phyloP scores from a whole-genome alignment of 2,797 vertebrate species.

The Crenuchus spilurus region DNA sequence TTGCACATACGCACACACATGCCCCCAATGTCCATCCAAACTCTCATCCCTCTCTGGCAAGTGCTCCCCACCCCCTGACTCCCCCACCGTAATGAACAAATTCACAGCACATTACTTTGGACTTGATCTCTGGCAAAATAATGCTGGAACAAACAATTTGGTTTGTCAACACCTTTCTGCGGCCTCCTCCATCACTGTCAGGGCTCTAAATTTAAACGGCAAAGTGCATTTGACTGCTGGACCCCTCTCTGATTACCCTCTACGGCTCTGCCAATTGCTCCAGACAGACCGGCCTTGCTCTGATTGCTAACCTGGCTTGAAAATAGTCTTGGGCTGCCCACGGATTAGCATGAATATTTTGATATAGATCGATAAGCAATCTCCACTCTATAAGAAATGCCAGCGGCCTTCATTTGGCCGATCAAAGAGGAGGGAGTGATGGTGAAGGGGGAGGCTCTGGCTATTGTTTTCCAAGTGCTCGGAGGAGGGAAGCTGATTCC shows the following conservation, averaged over 20 bases:
- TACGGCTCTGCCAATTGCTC: constrained; percentile 97
- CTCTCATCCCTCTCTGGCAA: constrained; percentile 44
- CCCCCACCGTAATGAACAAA: constrained; percentile 94
- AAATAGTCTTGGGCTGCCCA: constrained; percentile 91
- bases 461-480: constrained; percentile 91
- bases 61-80: constrained; percentile 6
- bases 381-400: constrained; percentile 99
- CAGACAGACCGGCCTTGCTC: constrained; percentile 95
- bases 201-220: constrained; percentile 99
- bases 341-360: constrained; percentile 99
- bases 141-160: constrained; percentile 99
- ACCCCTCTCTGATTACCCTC: constrained; percentile 99
- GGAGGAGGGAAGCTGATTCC: constrained; percentile 85
- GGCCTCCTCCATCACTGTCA: constrained; percentile 99
- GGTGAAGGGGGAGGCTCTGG: constrained; percentile 77
- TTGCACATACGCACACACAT: constrained; percentile 37
- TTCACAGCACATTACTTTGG: constrained; percentile 99
- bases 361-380: constrained; percentile 99
- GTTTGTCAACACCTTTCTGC: constrained; percentile 99
- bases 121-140: constrained; percentile 99
- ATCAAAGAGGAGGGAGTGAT: constrained; percentile 84
- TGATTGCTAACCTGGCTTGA: constrained; percentile 99
- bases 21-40: constrained; percentile 12
- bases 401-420: constrained; percentile 99
- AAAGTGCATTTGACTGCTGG: constrained; percentile 99